A percentile compares a stretch with the other conserved stretches of the same genome.
Conservation (phyloP, 2,113 vertebrate species). For the Oceanites oceanicus region DNA sequence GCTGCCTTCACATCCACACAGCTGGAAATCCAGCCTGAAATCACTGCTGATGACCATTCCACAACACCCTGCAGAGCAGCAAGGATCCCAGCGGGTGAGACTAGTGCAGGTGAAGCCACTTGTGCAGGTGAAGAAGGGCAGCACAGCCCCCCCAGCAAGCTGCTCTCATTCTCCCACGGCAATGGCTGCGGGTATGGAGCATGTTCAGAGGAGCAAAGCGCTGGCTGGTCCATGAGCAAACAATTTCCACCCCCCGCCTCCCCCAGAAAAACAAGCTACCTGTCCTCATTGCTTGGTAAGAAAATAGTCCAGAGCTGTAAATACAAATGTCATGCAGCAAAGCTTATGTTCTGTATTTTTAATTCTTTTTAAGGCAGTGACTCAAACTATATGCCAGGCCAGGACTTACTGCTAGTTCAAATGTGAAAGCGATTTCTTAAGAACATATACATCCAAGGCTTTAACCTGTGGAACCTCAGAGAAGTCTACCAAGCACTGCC, state of each 20-base stretch:
- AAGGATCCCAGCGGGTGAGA: background rate
- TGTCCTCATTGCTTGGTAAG: background rate
- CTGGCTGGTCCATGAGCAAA: background rate
- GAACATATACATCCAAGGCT: background rate
- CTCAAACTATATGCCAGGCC: background rate
- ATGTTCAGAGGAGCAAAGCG: background rate
- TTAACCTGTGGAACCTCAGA: background rate
- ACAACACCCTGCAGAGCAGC: background rate
- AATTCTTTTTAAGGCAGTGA: background rate
- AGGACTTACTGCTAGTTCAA: background rate
- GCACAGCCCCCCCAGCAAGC: background rate
- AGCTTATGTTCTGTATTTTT: background rate
- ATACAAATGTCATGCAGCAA: background rate
- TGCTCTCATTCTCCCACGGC: background rate
- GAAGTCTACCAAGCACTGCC: background rate
- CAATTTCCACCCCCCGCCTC: accelerated
- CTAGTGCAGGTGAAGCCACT: background rate
- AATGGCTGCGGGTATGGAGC: background rate
- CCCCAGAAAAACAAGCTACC: background rate
- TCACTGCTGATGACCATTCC: background rate
- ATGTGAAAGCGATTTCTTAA: background rate
- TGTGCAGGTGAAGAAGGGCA: background rate
- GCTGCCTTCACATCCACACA: background rate
- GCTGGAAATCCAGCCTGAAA: background rate
- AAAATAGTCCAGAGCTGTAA: background rate